Percentiles rank a stretch among this genome's conserved stretches.
These are phyloP conservation scores for Diabrotica balteata DNA, from an alignment of 2,888 invertebrate genomes.

Conservation along the genomic window DNA sequence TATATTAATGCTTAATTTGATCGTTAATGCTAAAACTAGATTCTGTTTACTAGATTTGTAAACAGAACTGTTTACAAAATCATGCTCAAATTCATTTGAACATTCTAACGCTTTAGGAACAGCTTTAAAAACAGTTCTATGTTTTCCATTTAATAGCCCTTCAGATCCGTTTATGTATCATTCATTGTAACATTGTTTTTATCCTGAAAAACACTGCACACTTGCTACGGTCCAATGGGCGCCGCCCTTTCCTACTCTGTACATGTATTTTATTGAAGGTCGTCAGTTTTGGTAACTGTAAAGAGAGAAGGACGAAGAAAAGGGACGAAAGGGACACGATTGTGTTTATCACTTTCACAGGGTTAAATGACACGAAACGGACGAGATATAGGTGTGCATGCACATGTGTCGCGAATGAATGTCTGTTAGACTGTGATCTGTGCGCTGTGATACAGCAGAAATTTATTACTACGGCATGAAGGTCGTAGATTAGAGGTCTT, in stretches of 20 bases:
- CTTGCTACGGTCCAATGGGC: conserved; percentile 11
- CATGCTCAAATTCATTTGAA: too few relatives aligned
- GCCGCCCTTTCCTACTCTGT: conserved; percentile 15
- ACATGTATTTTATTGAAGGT: conserved; percentile 24
- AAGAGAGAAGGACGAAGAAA: conserved; percentile 1
- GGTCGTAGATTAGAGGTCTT: not conserved
- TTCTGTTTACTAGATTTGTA: too few relatives aligned
- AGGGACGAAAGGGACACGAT: conserved; percentile 15
- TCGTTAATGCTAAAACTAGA: too few relatives aligned
- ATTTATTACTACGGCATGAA: conserved; percentile 5
- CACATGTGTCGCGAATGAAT: conserved; percentile 14
- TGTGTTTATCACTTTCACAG: conserved; percentile 22
- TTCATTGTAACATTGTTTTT: not conserved
- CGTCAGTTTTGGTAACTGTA: conserved; percentile 15
- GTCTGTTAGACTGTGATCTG: conserved; percentile 12
- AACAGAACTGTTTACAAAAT: too few relatives aligned
- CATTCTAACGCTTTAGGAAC: too few relatives aligned
- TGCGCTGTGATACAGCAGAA: not conserved
- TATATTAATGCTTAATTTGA: too few relatives aligned
- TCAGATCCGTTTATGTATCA: not conserved
- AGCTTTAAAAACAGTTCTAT: too few relatives aligned
- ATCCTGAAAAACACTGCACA: conserved; percentile 5
- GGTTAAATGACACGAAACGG: conserved; percentile 26
- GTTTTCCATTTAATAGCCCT: not conserved
- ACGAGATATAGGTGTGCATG: conserved; percentile 24